phyloP scores from a whole-genome alignment of 2,797 vertebrate species.

The Austrolebias charrua region DNA sequence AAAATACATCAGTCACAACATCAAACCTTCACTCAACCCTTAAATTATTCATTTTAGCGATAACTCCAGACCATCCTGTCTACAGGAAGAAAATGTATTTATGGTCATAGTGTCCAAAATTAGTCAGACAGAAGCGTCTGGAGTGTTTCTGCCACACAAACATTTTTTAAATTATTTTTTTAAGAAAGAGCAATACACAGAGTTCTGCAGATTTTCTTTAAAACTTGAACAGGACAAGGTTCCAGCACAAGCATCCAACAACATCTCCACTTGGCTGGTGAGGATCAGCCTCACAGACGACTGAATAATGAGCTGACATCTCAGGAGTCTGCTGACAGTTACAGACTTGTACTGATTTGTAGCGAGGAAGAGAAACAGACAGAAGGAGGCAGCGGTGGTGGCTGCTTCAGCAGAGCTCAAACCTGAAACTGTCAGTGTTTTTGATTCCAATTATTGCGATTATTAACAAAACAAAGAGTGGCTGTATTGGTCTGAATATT shows the following conservation, averaged over 20 bases:
- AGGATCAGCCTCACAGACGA: too few relatives aligned
- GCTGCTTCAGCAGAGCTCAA: neutral
- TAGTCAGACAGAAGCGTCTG: slow-evolving; percentile 16
- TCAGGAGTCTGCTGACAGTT: neutral
- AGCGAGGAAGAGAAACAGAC: neutral
- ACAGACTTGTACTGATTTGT: neutral
- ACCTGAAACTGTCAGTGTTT: neutral
- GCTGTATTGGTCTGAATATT: too few relatives aligned
- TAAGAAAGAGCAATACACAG: too few relatives aligned
- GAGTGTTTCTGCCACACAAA: slow-evolving; percentile 6
- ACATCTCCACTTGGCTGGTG: too few relatives aligned
- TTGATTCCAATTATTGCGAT: too few relatives aligned
- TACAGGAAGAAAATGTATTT: slow-evolving; percentile 14
- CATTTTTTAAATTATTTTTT: too few relatives aligned
- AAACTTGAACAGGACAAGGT: too few relatives aligned
- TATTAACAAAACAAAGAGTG: too few relatives aligned
- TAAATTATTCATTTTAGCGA: slow-evolving; percentile 21
- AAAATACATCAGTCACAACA: neutral
- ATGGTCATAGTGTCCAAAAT: slow-evolving; percentile 21
- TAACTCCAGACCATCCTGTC: slow-evolving; percentile 16
- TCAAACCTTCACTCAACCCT: slow-evolving; percentile 22
- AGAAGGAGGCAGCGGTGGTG: neutral
- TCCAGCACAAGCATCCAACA: too few relatives aligned
- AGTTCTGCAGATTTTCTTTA: too few relatives aligned
- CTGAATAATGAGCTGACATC: neutral